Percentiles rank a stretch among this genome's conserved stretches.
These are phyloP conservation scores for Hoplodrina ambigua DNA, from an alignment of 2,888 invertebrate genomes.

Conservation along the genomic window DNA sequence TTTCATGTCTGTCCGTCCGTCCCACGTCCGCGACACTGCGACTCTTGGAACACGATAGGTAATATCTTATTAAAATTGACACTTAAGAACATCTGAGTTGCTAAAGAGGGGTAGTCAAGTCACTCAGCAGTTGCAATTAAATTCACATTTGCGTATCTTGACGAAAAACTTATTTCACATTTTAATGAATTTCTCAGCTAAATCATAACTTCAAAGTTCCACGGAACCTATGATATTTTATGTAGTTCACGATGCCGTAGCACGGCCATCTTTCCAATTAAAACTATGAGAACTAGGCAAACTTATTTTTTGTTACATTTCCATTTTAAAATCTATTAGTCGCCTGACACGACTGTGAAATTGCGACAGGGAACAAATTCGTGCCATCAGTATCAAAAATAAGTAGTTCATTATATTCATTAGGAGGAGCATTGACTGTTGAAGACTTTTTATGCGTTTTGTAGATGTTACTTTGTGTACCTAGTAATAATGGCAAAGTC, in stretches of 20 bases:
- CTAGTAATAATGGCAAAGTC: neutral
- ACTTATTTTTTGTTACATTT: constrained; percentile 54
- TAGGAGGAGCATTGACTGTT: constrained; percentile 16
- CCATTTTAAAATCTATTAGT: constrained; percentile 53
- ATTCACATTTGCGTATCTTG: constrained; percentile 26
- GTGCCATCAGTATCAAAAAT: constrained; percentile 40
- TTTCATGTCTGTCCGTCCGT: constrained; percentile 83
- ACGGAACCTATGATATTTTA: constrained; percentile 24
- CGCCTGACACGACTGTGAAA: constrained; percentile 33
- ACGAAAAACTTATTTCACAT: constrained; percentile 46
- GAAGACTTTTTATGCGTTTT: constrained; percentile 24
- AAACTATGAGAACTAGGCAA: constrained; percentile 35
- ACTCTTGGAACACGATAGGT: constrained; percentile 62
- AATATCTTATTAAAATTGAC: constrained; percentile 64
- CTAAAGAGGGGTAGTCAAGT: constrained; percentile 27
- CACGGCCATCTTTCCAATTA: constrained; percentile 47
- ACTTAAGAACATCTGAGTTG: constrained; percentile 30
- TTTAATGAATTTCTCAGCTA: constrained; percentile 34
- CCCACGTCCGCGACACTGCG: constrained; percentile 76
- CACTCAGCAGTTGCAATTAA: constrained; percentile 43
- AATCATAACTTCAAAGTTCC: constrained; percentile 47
- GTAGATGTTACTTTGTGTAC: constrained; percentile 14
- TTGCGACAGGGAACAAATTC: constrained; percentile 42
- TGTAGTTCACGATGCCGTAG: constrained; percentile 22
- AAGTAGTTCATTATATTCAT: constrained; percentile 42